phyloP scores from a whole-genome alignment of 1,140 invertebrate genomes.

The Pseudomyrmex sp. region DNA sequence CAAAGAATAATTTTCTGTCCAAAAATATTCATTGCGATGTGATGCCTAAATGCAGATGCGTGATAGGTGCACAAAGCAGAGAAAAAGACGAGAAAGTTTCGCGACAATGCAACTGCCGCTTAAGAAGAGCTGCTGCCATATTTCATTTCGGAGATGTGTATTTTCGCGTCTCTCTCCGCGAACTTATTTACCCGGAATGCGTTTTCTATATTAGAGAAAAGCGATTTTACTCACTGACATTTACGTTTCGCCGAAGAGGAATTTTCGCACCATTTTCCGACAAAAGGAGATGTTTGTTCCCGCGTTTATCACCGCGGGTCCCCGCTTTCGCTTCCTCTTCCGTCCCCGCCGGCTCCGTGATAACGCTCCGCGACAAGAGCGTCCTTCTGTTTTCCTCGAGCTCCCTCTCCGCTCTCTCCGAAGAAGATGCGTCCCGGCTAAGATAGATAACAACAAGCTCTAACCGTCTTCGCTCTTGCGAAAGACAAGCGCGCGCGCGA shows the following conservation, averaged over 20 bases:
- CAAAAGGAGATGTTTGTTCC: slow-evolving; percentile 70
- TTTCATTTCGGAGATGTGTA: background rate
- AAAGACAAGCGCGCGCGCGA: slow-evolving; percentile 18
- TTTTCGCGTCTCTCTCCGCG: slow-evolving; percentile 1
- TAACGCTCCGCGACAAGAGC: slow-evolving; percentile 65
- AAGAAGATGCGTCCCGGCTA: slow-evolving; percentile 77
- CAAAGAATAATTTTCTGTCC: too few relatives aligned
- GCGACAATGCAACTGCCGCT: background rate
- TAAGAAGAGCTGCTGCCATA: background rate
- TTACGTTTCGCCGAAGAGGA: slow-evolving; percentile 52
- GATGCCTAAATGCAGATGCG: background rate
- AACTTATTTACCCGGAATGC: background rate
- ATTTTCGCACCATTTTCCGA: slow-evolving; percentile 66
- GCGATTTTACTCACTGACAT: slow-evolving; percentile 69
- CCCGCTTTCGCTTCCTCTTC: slow-evolving; percentile 70
- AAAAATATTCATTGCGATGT: too few relatives aligned
- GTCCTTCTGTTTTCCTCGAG: slow-evolving; percentile 72
- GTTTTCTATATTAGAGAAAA: slow-evolving; percentile 7
- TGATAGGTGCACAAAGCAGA: too few relatives aligned
- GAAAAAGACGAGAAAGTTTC: background rate
- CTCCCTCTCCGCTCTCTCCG: slow-evolving; percentile 66
- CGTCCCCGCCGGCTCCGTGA: slow-evolving; percentile 65
- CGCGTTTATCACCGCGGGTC: slow-evolving; percentile 74
- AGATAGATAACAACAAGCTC: slow-evolving; percentile 76
- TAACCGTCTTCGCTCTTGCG: slow-evolving; percentile 35